Evolutionary conservation across 2,888 invertebrate genomes (phyloP).

Genomic region (Ernsta delagoae): DNA sequence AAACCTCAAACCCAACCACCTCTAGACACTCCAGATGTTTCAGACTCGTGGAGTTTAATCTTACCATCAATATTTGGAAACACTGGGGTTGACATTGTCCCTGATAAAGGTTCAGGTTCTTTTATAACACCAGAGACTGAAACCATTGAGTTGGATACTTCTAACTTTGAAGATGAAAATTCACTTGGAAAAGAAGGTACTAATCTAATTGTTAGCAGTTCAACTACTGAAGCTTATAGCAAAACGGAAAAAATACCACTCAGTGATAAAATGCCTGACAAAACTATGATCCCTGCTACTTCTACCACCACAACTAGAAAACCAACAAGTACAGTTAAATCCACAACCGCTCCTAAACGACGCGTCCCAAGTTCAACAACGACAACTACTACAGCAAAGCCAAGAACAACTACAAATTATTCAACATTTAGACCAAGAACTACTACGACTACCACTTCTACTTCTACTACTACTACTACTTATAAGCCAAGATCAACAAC

Average conservation of each 20-base stretch:
- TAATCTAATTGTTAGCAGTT: slow-evolving; percentile 53
- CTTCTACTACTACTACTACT: slow-evolving; percentile 42
- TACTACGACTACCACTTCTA: slow-evolving; percentile 30
- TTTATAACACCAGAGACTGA: slow-evolving; percentile 76
- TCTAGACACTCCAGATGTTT: slow-evolving; percentile 89
- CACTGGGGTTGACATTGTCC: slow-evolving; percentile 85
- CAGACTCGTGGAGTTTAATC: slow-evolving; percentile 92
- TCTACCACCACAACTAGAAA: slow-evolving; percentile 40
- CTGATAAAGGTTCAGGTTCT: slow-evolving; percentile 75
- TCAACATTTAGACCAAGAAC: slow-evolving; percentile 47
- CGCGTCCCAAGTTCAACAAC: slow-evolving; percentile 42
- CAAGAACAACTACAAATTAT: slow-evolving; percentile 43
- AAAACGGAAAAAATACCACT: slow-evolving; percentile 36
- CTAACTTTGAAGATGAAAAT: slow-evolving; percentile 55
- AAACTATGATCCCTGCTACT: slow-evolving; percentile 36
- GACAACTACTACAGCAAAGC: slow-evolving; percentile 43
- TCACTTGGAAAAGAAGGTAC: slow-evolving; percentile 64
- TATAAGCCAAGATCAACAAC: slow-evolving; percentile 44
- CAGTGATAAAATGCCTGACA: background rate
- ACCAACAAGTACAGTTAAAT: slow-evolving; percentile 33
- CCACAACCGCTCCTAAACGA: slow-evolving; percentile 19
- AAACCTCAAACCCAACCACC: slow-evolving; percentile 72
- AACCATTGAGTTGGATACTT: slow-evolving; percentile 61
- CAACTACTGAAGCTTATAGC: slow-evolving; percentile 44
- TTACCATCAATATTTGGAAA: slow-evolving; percentile 92